These are phyloP conservation scores for Reticulitermes lucifugus DNA, from an alignment of 2,888 invertebrate genomes.

Conservation along the genomic window DNA sequence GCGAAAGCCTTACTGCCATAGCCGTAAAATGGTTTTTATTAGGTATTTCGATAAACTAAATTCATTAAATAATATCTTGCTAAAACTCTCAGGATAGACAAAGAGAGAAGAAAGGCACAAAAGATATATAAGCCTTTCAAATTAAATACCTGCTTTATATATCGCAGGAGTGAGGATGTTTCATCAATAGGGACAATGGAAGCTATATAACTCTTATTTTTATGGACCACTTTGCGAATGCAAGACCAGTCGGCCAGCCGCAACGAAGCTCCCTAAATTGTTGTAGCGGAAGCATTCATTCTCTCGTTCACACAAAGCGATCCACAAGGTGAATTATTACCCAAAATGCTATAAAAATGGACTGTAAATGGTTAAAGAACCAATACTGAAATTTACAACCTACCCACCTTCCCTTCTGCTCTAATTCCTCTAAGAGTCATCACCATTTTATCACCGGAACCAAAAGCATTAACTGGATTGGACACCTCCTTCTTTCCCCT, in stretches of 20 bases:
- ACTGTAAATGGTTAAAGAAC: slow-evolving; percentile 1
- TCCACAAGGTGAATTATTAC: slow-evolving; percentile 13
- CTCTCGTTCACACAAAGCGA: background rate
- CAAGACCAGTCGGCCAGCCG: background rate
- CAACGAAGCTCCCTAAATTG: background rate
- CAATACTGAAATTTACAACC: slow-evolving; percentile 2
- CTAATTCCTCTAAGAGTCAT: slow-evolving; percentile 1
- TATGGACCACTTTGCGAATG: background rate
- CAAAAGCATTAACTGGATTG: background rate
- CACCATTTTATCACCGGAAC: background rate
- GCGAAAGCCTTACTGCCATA: too few relatives aligned
- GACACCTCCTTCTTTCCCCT: background rate
- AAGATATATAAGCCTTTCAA: too few relatives aligned
- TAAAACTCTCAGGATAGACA: too few relatives aligned
- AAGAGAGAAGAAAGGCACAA: too few relatives aligned
- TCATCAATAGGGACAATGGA: too few relatives aligned
- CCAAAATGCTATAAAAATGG: slow-evolving; percentile 12
- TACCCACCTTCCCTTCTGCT: background rate
- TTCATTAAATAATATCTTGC: too few relatives aligned
- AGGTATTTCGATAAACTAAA: too few relatives aligned
- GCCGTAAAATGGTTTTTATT: too few relatives aligned
- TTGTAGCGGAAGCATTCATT: background rate
- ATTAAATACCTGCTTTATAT: too few relatives aligned
- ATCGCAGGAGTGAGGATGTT: too few relatives aligned
- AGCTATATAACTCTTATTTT: background rate